A percentile compares a stretch with the other conserved stretches of the same genome.
These are phyloP conservation scores for Sphaerophoria taeniata DNA, from an alignment of 2,888 invertebrate species.

Conservation along the genomic window DNA sequence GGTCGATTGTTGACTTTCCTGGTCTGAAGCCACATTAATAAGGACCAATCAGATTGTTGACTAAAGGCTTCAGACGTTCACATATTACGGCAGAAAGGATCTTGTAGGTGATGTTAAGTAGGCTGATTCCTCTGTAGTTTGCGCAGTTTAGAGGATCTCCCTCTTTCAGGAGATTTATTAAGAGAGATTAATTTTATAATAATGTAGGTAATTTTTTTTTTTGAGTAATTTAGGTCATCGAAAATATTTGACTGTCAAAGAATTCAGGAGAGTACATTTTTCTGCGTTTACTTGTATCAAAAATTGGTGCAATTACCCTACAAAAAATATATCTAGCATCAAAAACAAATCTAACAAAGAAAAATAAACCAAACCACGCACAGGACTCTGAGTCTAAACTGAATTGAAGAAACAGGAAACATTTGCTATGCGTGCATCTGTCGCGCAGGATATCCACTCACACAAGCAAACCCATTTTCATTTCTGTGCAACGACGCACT, in stretches of 20 bases:
- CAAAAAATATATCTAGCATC: background rate
- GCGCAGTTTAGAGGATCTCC: too few species aligned
- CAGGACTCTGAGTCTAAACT: slow-evolving; percentile 15
- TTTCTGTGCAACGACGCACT: slow-evolving; percentile 62
- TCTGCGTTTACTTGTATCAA: background rate
- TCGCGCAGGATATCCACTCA: slow-evolving; percentile 57
- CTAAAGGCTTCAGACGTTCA: too few species aligned
- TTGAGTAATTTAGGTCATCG: too few species aligned
- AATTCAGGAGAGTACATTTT: background rate
- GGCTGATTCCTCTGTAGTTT: too few species aligned
- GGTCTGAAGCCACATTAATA: too few species aligned
- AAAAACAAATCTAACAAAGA: slow-evolving; percentile 4
- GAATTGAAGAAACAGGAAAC: slow-evolving; percentile 56
- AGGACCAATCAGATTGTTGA: too few species aligned
- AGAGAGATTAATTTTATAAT: too few species aligned
- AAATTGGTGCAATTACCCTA: background rate
- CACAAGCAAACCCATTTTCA: slow-evolving; percentile 21
- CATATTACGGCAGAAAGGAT: too few species aligned
- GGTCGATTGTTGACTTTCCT: too few species aligned
- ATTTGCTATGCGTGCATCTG: slow-evolving; percentile 60
- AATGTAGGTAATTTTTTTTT: too few species aligned
- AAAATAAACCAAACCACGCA: slow-evolving; percentile 20
- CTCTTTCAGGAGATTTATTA: too few species aligned
- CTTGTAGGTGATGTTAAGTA: too few species aligned
- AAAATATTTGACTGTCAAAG: background rate